Percentiles rank a stretch among this genome's conserved stretches.
Conservation (phyloP, 2,888 invertebrate genomes). For the Xylocampa areola region DNA sequence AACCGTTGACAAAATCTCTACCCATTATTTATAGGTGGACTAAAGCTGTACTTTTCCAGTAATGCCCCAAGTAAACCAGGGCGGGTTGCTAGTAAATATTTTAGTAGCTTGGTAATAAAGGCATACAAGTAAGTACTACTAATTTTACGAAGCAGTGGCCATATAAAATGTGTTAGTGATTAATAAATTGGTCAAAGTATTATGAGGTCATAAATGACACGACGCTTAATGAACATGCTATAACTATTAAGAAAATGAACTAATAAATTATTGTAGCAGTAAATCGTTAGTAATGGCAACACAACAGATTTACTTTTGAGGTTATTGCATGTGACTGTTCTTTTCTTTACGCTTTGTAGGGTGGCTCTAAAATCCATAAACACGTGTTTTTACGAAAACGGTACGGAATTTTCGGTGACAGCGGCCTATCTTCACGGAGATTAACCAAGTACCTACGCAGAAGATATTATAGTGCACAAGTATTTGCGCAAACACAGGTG, state of each 20-base stretch:
- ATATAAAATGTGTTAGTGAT: conserved; percentile 26
- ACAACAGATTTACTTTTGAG: conserved; percentile 21
- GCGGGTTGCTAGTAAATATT: conserved; percentile 32
- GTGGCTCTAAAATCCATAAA: no score
- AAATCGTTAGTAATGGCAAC: conserved; percentile 5
- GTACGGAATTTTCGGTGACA: no score
- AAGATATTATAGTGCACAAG: no score
- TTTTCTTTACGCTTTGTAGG: background rate
- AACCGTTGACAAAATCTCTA: background rate
- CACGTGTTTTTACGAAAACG: no score
- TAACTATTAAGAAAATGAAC: conserved; percentile 38
- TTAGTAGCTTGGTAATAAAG: conserved; percentile 21
- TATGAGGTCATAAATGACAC: conserved; percentile 39
- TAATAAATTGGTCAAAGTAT: conserved; percentile 38
- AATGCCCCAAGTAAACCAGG: conserved; percentile 27
- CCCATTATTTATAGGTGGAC: background rate
- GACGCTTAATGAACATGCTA: conserved; percentile 20
- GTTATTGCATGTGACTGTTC: conserved; percentile 2
- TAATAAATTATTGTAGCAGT: conserved; percentile 26
- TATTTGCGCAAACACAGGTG: no score
- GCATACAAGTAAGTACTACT: conserved; percentile 8
- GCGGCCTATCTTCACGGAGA: no score
- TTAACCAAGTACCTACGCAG: no score
- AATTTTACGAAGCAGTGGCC: conserved; percentile 35
- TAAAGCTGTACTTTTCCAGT: conserved; percentile 20